Evolutionary conservation across 1,140 invertebrate genomes (phyloP), one percentile per base, ranked within the genome.

Genomic region (Drosophila tristis): DNA sequence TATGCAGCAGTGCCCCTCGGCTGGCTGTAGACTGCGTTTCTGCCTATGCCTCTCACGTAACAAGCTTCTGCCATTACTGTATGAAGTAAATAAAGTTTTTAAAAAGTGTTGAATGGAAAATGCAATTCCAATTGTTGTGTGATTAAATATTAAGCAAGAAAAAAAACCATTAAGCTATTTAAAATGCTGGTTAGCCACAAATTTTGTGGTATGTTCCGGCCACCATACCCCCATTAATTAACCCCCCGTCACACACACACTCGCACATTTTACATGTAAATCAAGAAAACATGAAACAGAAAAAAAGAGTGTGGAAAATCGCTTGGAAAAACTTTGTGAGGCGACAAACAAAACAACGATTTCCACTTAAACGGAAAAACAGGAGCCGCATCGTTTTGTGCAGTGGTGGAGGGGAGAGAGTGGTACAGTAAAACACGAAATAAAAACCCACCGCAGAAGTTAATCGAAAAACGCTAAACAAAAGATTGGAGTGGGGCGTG

Each of bases 381-480:
- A 67, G 74, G 76, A 82, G 82, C 59, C 67, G 47, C 35, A 39
- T 5, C 35, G 35, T 39, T 39, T 39, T 39, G 35, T 39, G 4
- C 1, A 4, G 44, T 43, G 23, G 44, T 13, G 55, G 11, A 0
- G 16, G 4, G 9, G 23, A 25, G 9, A 7, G 13, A 35, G 9
- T 13, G 35, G 35, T 39, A 39, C 64, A 64, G 39, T 29, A 76
- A 80, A 65, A 51, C 39, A 54, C 66, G 78, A 74, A 79, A 78
- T 35, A 47, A 74, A 67, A 89, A 78, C 61, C 81, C 63, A 85
- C 68, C 73, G 66, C 79, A 89, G 84, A 89, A 89, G 84, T 89
- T 89, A 89, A 89, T 89, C 84, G 84, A 89, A 89, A 89, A 90
- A 80, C 85, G 79, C 73, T 89, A 89, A 89, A 84, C 79, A 89